Percentiles rank a stretch among this genome's conserved stretches.
These are phyloP conservation scores for Halcyon senegalensis DNA, from an alignment of 2,113 vertebrate species.

Conservation along the genomic window DNA sequence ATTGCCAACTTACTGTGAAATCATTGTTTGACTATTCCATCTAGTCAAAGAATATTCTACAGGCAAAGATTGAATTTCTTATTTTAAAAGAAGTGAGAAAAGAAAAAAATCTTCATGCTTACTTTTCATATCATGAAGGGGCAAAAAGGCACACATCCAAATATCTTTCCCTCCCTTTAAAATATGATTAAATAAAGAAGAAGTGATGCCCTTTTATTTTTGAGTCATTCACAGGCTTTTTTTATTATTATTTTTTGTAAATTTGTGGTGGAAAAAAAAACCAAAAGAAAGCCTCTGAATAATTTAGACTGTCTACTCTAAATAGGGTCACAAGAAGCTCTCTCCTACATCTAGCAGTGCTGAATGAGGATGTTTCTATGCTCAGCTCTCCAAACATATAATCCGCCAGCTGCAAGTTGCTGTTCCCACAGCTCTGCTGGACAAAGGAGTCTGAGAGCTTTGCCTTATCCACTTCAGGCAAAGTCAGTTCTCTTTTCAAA, in stretches of 20 bases:
- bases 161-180: neutral
- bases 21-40: neutral
- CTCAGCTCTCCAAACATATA: neutral
- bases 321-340: fast-evolving
- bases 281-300: neutral
- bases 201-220: neutral
- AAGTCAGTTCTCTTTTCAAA: slow-evolving; percentile 9
- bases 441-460: slow-evolving; percentile 16
- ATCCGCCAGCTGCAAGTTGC: neutral
- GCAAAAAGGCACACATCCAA: neutral
- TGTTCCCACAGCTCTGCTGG: neutral
- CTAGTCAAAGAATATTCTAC: neutral
- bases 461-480: neutral
- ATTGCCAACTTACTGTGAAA: neutral
- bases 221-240: neutral
- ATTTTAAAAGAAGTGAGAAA: neutral
- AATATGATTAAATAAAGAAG: neutral
- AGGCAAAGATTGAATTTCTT: neutral
- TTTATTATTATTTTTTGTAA: neutral
- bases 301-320: neutral
- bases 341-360: neutral
- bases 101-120: neutral
- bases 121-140: neutral
- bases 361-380: neutral
- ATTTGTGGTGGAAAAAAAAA: neutral